Conservation (phyloP, 2,113 vertebrate genomes). For the Calyptommatus sinebrachiatus region DNA sequence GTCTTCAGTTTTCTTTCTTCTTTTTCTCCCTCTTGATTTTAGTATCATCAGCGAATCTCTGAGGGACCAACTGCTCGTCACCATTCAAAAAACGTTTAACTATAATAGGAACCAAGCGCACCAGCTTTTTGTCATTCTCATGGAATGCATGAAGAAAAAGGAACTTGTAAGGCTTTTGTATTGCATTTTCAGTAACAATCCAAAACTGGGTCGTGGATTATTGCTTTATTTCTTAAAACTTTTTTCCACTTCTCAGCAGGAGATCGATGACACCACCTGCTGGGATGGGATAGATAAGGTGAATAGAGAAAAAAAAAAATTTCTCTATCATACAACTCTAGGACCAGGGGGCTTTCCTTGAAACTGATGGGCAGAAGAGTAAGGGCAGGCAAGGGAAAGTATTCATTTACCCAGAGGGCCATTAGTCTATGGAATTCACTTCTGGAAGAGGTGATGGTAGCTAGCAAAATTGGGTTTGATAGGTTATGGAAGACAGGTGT, state of each 20-base stretch:
- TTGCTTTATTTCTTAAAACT: not conserved
- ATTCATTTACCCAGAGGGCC: no score
- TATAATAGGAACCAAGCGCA: conserved; percentile 90
- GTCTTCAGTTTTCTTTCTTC: not conserved
- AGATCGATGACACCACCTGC: no score
- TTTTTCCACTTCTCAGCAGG: not conserved
- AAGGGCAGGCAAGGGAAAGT: no score
- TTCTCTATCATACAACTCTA: no score
- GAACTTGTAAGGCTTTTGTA: conserved; percentile 86
- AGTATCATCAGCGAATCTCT: conserved; percentile 89
- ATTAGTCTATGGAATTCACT: no score
- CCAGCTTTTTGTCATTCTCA: conserved; percentile 88
- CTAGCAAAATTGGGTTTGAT: no score
- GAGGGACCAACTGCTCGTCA: conserved; percentile 92
- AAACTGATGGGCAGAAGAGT: no score
- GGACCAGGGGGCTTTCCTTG: no score
- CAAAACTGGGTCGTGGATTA: not conserved
- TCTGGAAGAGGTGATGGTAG: no score
- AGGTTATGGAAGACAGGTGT: no score
- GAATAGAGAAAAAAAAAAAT: no score
- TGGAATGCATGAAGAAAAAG: conserved; percentile 98
- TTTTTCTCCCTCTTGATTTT: conserved; percentile 37
- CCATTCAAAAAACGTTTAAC: conserved; percentile 97
- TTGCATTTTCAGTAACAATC: conserved; percentile 12
- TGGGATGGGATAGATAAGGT: no score